Evolutionary conservation across 2,888 invertebrate genomes (phyloP).

Genomic region (Bugulina stolonifera): DNA sequence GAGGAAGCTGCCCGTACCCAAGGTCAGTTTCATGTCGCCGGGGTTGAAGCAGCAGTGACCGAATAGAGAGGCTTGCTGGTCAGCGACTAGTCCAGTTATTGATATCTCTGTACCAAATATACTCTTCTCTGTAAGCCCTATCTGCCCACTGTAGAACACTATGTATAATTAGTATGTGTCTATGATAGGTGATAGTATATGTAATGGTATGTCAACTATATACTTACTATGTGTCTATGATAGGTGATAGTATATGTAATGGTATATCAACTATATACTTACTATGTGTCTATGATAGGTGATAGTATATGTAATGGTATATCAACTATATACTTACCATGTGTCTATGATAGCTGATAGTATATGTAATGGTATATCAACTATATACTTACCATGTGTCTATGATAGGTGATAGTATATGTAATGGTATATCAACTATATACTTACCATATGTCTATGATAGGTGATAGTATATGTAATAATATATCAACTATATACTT

Average conservation of each 20-base stretch:
- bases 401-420: constrained; percentile 73
- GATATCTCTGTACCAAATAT: constrained; percentile 73
- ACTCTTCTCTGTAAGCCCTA: constrained; percentile 63
- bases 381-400: constrained; percentile 64
- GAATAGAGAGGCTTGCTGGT: constrained; percentile 86
- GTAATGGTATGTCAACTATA: constrained; percentile 68
- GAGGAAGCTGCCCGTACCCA: constrained; percentile 59
- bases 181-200: constrained; percentile 73
- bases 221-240: constrained; percentile 65
- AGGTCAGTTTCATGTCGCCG: constrained; percentile 86
- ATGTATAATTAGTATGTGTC: constrained; percentile 62
- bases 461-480: constrained; percentile 66
- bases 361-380: constrained; percentile 67
- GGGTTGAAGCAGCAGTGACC: constrained; percentile 83
- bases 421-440: constrained; percentile 68
- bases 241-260: constrained; percentile 66
- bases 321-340: constrained; percentile 61
- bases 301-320: constrained; percentile 73
- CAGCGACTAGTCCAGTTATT: constrained; percentile 78
- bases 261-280: constrained; percentile 69
- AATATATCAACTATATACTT: constrained; percentile 69
- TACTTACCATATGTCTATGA: constrained; percentile 65
- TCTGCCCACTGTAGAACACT: constrained; percentile 64
- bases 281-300: constrained; percentile 67
- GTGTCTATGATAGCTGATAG: constrained; percentile 77